Percentiles rank a stretch among this genome's conserved stretches.
Evolutionary conservation across 2,113 vertebrate species (phyloP).

Genomic region (Nerophis lumbriciformis): DNA sequence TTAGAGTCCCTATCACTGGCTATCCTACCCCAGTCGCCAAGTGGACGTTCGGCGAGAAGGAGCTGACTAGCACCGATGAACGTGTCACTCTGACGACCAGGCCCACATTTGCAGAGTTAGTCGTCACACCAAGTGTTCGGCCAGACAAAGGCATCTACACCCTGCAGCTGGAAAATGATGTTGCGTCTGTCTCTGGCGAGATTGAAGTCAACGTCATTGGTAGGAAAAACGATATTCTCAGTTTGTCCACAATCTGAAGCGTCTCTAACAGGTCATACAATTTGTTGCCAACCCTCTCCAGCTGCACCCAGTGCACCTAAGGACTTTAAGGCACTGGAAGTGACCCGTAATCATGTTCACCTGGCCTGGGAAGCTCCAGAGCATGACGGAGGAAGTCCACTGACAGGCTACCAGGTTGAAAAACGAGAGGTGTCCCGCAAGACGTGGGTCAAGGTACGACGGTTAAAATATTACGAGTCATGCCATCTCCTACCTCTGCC

Average conservation of each 20-base stretch:
- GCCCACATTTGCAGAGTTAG: constrained; percentile 80
- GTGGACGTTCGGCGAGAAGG: constrained; percentile 83
- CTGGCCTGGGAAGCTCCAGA: constrained; percentile 93
- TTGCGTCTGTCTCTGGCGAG: constrained; percentile 85
- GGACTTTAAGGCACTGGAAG: constrained; percentile 87
- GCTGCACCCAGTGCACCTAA: constrained; percentile 90
- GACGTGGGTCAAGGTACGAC: constrained; percentile 88
- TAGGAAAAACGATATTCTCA: constrained; percentile 43
- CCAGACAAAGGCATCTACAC: constrained; percentile 90
- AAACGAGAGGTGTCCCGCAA: constrained; percentile 92
- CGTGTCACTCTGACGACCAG: constrained; percentile 82
- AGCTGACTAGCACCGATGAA: constrained; percentile 74
- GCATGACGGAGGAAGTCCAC: constrained; percentile 91
- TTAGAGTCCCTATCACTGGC: constrained; percentile 86
- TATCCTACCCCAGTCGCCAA: constrained; percentile 85
- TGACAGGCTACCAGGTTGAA: constrained; percentile 90
- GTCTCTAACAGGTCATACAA: neutral
- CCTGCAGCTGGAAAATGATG: constrained; percentile 84
- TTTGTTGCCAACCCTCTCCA: constrained; percentile 54
- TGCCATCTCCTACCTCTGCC: neutral
- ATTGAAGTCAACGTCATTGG: constrained; percentile 96
- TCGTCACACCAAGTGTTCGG: constrained; percentile 86
- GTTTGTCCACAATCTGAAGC: neutral
- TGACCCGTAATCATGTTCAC: constrained; percentile 84
- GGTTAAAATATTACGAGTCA: neutral